Evolutionary conservation across 2,797 vertebrate genomes (phyloP).

Genomic region (Sebastes nivosus): DNA sequence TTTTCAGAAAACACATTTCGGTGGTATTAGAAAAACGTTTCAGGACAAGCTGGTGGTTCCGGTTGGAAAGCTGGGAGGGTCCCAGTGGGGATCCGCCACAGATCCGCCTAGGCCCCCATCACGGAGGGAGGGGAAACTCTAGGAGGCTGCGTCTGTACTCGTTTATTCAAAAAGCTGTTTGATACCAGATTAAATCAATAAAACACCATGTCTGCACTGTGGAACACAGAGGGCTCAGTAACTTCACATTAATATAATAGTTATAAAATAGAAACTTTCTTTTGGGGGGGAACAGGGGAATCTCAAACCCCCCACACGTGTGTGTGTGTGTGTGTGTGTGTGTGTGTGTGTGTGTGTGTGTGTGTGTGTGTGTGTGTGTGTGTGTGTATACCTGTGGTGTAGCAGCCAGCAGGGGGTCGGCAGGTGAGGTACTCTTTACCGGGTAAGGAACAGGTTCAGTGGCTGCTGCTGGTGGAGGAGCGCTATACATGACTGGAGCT

Average conservation of each 20-base stretch:
- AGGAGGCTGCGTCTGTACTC: neutral
- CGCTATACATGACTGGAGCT: constrained; percentile 64
- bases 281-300: too few relatives aligned
- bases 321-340: neutral
- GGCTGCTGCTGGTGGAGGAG: constrained; percentile 15
- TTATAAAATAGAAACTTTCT: too few relatives aligned
- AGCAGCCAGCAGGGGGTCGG: constrained; percentile 45
- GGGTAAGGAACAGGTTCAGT: constrained; percentile 1
- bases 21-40: too few relatives aligned
- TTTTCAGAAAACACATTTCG: too few relatives aligned
- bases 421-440: constrained; percentile 37
- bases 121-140: neutral
- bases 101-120: neutral
- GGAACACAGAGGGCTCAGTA: too few relatives aligned
- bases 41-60: too few relatives aligned
- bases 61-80: too few relatives aligned
- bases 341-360: neutral
- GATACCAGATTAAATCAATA: neutral
- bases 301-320: too few relatives aligned
- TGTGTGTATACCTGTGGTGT: constrained; percentile 39
- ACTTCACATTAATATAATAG: too few relatives aligned
- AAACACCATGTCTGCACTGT: neutral
- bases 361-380: neutral
- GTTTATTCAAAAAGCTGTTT: neutral
- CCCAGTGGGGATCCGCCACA: too few relatives aligned